Evolutionary conservation across 2,888 invertebrate species (phyloP).

Genomic region (Patella pellucida): DNA sequence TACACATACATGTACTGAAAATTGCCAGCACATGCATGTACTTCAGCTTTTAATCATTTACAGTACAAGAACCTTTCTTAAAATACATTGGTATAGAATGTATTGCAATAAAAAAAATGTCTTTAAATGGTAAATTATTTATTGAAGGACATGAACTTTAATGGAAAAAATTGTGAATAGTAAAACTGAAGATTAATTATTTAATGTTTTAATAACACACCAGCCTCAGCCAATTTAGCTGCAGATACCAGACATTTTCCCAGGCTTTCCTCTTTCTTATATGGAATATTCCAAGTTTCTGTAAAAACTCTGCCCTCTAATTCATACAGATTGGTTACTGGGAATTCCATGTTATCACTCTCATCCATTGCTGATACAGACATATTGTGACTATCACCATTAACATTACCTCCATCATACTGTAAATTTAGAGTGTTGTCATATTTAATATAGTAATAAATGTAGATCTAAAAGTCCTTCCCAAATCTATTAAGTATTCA

Average conservation of each 20-base stretch:
- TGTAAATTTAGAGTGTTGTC: too few species aligned
- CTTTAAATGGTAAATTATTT: too few species aligned
- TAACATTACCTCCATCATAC: constrained; percentile 12
- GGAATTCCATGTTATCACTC: constrained; percentile 67
- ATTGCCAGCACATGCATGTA: not conserved
- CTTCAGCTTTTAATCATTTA: not conserved
- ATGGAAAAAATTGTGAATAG: too few species aligned
- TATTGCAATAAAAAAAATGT: not conserved
- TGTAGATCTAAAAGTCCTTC: too few species aligned
- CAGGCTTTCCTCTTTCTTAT: constrained; percentile 73
- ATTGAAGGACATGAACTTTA: too few species aligned
- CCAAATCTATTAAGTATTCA: too few species aligned
- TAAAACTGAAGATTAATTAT: too few species aligned
- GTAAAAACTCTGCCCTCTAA: constrained; percentile 73
- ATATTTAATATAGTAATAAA: too few species aligned
- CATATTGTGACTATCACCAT: constrained; percentile 33
- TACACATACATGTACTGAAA: too few species aligned
- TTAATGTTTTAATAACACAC: constrained; percentile 45
- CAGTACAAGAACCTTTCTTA: not conserved
- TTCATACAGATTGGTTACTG: constrained; percentile 72
- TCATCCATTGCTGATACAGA: constrained; percentile 50
- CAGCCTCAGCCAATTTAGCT: constrained; percentile 70
- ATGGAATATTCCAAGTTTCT: constrained; percentile 74
- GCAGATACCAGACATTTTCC: constrained; percentile 73
- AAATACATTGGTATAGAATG: not conserved